These are phyloP conservation scores for Dipodomys merriami DNA, from an alignment of 2,113 vertebrate genomes.

Conservation along the genomic window DNA sequence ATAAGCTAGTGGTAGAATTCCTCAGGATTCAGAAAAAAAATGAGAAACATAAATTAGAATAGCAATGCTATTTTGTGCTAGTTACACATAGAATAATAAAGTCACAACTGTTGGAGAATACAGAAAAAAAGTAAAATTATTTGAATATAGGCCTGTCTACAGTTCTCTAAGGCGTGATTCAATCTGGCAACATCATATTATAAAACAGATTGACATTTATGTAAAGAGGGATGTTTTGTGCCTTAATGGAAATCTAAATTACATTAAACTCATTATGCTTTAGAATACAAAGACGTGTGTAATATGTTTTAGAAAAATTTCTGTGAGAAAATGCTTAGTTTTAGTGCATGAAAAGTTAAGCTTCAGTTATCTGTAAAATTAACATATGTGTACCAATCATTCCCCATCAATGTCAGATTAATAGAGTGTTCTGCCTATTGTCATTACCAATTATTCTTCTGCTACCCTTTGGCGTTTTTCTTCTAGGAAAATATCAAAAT, in stretches of 20 bases:
- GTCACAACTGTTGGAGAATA: not conserved
- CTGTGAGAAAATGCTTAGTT: slow-evolving; percentile 40
- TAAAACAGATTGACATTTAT: slow-evolving; percentile 28
- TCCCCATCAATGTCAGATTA: slow-evolving; percentile 45
- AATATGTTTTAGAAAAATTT: slow-evolving; percentile 67
- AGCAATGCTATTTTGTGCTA: not conserved
- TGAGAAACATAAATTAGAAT: not conserved
- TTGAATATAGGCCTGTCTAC: not conserved
- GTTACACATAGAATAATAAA: not conserved
- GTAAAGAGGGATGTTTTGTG: slow-evolving; percentile 17
- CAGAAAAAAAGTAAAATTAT: not conserved
- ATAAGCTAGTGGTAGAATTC: not conserved
- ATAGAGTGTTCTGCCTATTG: slow-evolving; percentile 17
- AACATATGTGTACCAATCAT: slow-evolving; percentile 64
- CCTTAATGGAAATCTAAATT: slow-evolving; percentile 52
- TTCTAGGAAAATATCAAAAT: not conserved
- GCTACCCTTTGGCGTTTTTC: slow-evolving; percentile 8
- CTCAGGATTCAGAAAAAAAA: not conserved
- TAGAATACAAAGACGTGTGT: slow-evolving; percentile 48
- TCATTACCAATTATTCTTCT: not conserved
- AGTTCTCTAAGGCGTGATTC: not conserved
- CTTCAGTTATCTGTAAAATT: slow-evolving; percentile 75
- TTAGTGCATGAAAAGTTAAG: slow-evolving; percentile 55
- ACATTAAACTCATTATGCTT: slow-evolving; percentile 45
- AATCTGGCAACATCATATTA: not conserved